Base-by-base conservation (phyloP, 1,140 invertebrate genomes). In the Heliconius nattereri region DNA sequence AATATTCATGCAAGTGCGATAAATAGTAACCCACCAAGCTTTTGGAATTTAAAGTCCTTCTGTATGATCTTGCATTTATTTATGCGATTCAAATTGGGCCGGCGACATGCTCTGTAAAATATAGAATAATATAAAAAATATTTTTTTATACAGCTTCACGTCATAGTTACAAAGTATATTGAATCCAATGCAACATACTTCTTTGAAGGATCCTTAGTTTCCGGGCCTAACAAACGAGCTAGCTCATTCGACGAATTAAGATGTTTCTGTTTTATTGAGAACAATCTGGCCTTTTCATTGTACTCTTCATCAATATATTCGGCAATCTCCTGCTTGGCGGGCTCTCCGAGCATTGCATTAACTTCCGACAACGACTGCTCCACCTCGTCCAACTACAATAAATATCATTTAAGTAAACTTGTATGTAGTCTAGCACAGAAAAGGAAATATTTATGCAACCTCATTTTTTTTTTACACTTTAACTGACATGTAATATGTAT, bases 161-260 rank as follows among this genome's bases (percentile, higher is more conserved):
- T 40, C 37, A 54, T n/a, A 8, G 19, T 54, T 54, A 6, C 1
- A 54, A n/a, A n/a, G 20, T 20, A n/a, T 54, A 45, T n/a, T 73
- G 29, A 52, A 20, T 6, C 19, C 19, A 52, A 16, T 2, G 2
- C 40, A 74, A 71, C 45, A 32, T 57, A 77, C 73, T 52, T 83
- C 77, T 54, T 82, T 82, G 52, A 75, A n/a, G 81, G 76, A 2
- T 85, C 85, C 20, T 89, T 90, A 78, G 98, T 95, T 91, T 97
- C 97, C 13, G 97, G 96, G 8, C 98, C 98, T 95, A 98, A 98
- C 84, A 98, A 97, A 86, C 96, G 96, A 79, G 96, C 97, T 81
- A 98, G 94, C 94, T 99, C 98, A 94, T 98, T 97, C 76, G 97
- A 96, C 45, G 97, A 96, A 95, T 98, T 98, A 6, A 99, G 93